Percentiles rank a stretch among this genome's conserved stretches.
These are phyloP conservation scores for Dermochelys coriacea DNA, from an alignment of 2,797 vertebrate genomes.

Conservation along the genomic window DNA sequence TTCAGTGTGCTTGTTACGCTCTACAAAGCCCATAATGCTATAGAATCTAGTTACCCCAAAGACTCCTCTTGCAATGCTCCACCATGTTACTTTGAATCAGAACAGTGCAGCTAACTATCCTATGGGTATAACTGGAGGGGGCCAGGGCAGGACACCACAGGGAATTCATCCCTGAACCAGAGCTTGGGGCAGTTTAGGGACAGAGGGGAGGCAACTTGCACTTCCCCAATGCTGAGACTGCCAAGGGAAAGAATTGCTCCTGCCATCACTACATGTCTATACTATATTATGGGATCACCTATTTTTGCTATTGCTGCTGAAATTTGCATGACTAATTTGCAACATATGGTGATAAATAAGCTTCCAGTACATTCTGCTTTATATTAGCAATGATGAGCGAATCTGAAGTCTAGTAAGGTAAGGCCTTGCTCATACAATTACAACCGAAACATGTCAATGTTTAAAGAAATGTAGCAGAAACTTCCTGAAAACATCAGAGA, in stretches of 20 bases:
- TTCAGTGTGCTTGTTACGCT: not conserved
- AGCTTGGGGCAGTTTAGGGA: not conserved
- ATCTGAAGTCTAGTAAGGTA: not conserved
- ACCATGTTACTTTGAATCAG: not conserved
- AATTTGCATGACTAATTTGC: constrained; percentile 58
- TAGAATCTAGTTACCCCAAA: not conserved
- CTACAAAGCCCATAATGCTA: not conserved
- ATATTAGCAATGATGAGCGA: constrained; percentile 19
- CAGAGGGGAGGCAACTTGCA: not conserved
- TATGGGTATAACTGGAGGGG: not conserved
- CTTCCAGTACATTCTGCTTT: constrained; percentile 48
- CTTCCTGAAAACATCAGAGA: accelerated
- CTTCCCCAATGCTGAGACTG: not conserved
- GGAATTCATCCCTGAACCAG: not conserved
- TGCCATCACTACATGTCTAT: not conserved
- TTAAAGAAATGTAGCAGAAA: not conserved
- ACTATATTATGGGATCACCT: constrained; percentile 17
- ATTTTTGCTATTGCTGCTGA: constrained; percentile 37
- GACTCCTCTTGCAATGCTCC: not conserved
- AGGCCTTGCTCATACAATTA: constrained; percentile 17
- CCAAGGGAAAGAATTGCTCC: not conserved
- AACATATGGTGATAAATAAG: constrained; percentile 19
- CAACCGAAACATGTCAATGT: not conserved
- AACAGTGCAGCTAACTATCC: not conserved
- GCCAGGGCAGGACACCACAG: not conserved